phyloP scores from a whole-genome alignment of 2,113 vertebrate species.

The Dasyornis broadbenti region DNA sequence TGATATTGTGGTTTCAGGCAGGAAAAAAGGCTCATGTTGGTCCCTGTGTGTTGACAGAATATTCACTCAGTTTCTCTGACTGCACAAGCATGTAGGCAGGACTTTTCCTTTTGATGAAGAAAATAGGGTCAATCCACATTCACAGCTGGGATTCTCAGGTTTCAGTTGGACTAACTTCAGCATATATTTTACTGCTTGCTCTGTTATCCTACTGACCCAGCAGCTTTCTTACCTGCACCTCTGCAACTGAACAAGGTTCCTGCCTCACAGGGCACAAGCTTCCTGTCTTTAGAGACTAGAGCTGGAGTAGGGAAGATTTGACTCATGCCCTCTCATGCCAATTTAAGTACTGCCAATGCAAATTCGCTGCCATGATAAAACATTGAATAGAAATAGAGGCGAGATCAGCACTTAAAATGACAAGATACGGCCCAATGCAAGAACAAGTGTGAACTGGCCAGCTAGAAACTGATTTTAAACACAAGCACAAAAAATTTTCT shows the following conservation, averaged over 20 bases:
- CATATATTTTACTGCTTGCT: neutral
- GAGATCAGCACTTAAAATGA: neutral
- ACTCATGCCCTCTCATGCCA: neutral
- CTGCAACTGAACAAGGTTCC: neutral
- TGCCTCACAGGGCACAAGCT: neutral
- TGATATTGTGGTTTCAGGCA: neutral
- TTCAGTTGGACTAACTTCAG: neutral
- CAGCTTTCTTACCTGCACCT: neutral
- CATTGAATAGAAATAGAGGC: fast-evolving
- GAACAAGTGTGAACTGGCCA: neutral
- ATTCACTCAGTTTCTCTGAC: neutral
- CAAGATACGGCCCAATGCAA: neutral
- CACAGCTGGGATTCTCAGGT: neutral
- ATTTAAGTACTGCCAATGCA: fast-evolving
- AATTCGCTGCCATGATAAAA: neutral
- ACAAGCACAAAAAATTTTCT: neutral
- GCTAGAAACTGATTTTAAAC: neutral
- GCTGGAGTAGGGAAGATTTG: neutral
- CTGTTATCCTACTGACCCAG: neutral
- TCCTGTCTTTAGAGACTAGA: neutral
- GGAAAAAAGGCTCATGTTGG: neutral
- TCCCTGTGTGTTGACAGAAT: neutral
- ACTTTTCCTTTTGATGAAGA: neutral
- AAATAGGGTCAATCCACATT: neutral
- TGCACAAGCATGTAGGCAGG: neutral